Evolutionary conservation across 2,888 invertebrate species (phyloP), one percentile per base, ranked within the genome.

Genomic region (Noctua janthe): DNA sequence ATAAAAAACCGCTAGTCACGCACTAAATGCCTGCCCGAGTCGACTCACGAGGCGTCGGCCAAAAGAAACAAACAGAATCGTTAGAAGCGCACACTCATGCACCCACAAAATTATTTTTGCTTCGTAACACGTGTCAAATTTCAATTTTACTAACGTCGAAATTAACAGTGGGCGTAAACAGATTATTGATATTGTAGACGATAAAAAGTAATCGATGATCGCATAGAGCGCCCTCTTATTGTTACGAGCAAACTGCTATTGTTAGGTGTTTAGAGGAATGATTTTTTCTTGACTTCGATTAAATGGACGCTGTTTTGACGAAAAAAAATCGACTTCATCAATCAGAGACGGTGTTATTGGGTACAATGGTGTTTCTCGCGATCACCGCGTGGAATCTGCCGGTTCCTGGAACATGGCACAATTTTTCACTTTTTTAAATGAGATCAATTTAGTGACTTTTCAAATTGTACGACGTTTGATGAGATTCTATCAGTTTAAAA

Each of bases 151-250:
- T 93, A 95, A 95, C 95, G 96, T 96, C 94, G 96, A 94, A 95
- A 96, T 97, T 96, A 97, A 97, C 96, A 93, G 96, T 96, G 97
- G 97, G 97, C 97, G 97, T 97, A 95, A 95, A 96, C 96, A 94
- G 96, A 96, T 96, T 96, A 96, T 96, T 95, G 96, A 96, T 97
- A 96, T 97, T 96, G 96, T 95, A 92, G 90, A 92, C 91, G 95
- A 96, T 96, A 96, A 96, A 97, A 97, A 96, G 94, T 96, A 97
- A 97, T 97, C 97, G 96, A 97, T 97, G 97, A 97, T 95, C 96
- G 96, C 92, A 94, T 92, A 92, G 93, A 94, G 92, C 93, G 92
- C 90, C 90, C 93, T 92, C 90, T 92, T 90, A 94, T 94, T 94
- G 94, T 94, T 91, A 90, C 91, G 93, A 95, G 94, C 89, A 96